Evolutionary conservation across 2,797 vertebrate species (phyloP).

Genomic region (Galagoides demidoff): DNA sequence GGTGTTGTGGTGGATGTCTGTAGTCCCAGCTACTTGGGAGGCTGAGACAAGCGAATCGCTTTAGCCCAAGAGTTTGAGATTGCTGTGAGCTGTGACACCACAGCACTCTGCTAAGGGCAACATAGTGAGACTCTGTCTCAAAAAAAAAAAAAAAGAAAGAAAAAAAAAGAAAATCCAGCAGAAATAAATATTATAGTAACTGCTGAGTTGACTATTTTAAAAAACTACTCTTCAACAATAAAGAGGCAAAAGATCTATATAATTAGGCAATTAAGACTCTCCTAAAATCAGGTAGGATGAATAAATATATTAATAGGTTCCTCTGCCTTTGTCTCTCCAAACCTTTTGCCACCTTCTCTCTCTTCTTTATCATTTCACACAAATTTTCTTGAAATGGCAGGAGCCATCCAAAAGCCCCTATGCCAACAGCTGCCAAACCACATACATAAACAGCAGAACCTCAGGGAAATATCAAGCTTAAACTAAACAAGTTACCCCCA

Average conservation of each 20-base stretch:
- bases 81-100: no score
- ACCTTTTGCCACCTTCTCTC: background rate
- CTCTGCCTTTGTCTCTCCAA: background rate
- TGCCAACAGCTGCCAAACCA: background rate
- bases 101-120: no score
- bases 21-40: no score
- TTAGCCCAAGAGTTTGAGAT: no score
- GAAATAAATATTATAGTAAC: conserved; percentile 5
- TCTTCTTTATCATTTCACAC: conserved; percentile 18
- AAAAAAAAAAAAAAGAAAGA: no score
- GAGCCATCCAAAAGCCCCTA: background rate
- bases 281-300: background rate
- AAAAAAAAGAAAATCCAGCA: background rate
- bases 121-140: no score
- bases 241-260: background rate
- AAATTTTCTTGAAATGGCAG: conserved; percentile 3
- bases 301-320: background rate
- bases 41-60: no score
- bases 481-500: background rate
- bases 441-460: conserved; percentile 26
- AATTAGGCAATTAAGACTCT: background rate
- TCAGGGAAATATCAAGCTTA: background rate
- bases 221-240: conserved; percentile 15
- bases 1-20: no score
- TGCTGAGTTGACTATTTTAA: background rate